phyloP scores from a whole-genome alignment of 1,140 invertebrate species.

The Lordiphosa collinella region DNA sequence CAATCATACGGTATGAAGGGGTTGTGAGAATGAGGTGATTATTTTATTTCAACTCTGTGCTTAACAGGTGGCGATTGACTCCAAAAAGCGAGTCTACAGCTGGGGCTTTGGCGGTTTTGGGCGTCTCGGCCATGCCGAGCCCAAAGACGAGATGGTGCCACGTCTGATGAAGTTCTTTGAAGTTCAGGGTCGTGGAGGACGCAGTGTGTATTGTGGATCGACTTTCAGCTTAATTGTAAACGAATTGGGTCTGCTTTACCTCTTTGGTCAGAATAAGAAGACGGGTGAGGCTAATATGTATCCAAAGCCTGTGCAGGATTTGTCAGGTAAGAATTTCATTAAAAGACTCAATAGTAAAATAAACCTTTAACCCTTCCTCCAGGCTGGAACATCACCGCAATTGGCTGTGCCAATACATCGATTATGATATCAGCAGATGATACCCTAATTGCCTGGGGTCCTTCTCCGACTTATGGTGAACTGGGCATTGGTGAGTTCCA shows the following conservation, averaged over 20 bases:
- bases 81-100: conserved; percentile 91
- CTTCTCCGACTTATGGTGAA: conserved; percentile 95
- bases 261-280: conserved; percentile 95
- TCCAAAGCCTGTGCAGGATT: conserved; percentile 95
- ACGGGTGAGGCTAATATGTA: conserved; percentile 98
- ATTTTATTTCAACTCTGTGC: neutral
- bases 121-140: conserved; percentile 93
- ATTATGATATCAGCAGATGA: conserved; percentile 94
- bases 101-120: conserved; percentile 98
- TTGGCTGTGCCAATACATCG: conserved; percentile 89
- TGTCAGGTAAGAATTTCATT: conserved; percentile 82
- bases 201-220: conserved; percentile 90
- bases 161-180: conserved; percentile 94
- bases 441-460: conserved; percentile 93
- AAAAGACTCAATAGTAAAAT: neutral
- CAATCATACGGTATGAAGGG: conserved; percentile 88
- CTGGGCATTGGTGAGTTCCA: conserved; percentile 93
- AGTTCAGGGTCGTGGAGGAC: conserved; percentile 89
- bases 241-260: conserved; percentile 87
- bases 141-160: conserved; percentile 94
- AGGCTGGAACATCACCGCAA: conserved; percentile 92
- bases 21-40: neutral
- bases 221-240: conserved; percentile 92
- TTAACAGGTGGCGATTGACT: conserved; percentile 89
- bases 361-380: neutral